A percentile compares a stretch with the other conserved stretches of the same genome.
phyloP scores from a whole-genome alignment of 2,888 invertebrate genomes.

The Plebejus anna region DNA sequence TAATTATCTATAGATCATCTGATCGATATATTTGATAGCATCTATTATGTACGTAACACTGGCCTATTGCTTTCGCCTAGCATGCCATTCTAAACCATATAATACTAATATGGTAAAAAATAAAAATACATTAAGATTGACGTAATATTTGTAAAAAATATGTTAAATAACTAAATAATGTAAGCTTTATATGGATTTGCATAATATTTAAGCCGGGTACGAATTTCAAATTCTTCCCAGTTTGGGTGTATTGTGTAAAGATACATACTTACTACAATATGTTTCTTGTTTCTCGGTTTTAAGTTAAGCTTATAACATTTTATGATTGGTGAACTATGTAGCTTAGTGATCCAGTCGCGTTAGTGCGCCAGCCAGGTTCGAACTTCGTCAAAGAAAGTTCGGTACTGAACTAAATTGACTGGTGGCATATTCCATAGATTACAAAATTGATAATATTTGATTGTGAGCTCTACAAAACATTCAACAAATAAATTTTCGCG shows the following conservation, averaged over 20 bases:
- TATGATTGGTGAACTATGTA: too few relatives aligned
- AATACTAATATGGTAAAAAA: not conserved
- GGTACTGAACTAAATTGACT: too few relatives aligned
- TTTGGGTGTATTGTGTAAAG: not conserved
- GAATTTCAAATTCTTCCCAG: not conserved
- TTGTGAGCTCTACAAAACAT: too few relatives aligned
- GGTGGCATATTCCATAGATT: too few relatives aligned
- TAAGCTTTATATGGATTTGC: not conserved
- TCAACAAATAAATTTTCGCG: too few relatives aligned
- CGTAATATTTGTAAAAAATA: conserved; percentile 10
- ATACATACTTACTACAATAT: not conserved
- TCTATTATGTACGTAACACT: not conserved
- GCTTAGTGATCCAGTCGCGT: too few relatives aligned
- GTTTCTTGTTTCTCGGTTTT: too few relatives aligned
- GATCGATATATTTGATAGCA: not conserved
- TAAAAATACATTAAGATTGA: not conserved
- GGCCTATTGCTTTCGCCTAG: not conserved
- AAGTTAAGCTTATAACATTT: too few relatives aligned
- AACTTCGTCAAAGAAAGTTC: too few relatives aligned
- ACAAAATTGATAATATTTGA: too few relatives aligned
- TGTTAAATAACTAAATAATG: not conserved
- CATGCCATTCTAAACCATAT: not conserved
- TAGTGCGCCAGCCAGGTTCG: too few relatives aligned
- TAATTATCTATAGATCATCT: not conserved
- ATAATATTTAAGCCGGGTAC: not conserved